phyloP scores from a whole-genome alignment of 1,140 invertebrate species.

The Metopolophium dirhodum region DNA sequence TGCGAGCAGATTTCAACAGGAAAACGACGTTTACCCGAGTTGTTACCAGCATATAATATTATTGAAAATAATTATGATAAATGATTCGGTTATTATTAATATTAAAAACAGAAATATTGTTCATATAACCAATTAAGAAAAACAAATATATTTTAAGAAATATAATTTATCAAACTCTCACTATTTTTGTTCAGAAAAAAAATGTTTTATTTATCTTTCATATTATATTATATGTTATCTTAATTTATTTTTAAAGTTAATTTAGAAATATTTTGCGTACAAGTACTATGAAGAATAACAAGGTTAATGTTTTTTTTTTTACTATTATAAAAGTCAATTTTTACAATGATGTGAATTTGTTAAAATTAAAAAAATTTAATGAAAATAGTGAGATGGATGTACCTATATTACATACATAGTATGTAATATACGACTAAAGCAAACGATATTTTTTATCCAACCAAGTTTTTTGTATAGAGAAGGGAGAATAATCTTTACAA shows the following conservation, averaged over 20 bases:
- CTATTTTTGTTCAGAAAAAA: too few species aligned
- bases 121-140: not conserved
- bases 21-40: constrained; percentile 44
- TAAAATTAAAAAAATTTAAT: not conserved
- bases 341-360: not conserved
- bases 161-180: not conserved
- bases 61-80: not conserved
- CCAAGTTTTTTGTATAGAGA: not conserved
- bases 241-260: not conserved
- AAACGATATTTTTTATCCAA: not conserved
- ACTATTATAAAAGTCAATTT: not conserved
- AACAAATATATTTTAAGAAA: not conserved
- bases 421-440: constrained; percentile 1
- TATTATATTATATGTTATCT: not conserved
- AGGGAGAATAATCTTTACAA: not conserved
- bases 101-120: not conserved
- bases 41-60: not conserved
- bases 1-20: not conserved
- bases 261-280: not conserved
- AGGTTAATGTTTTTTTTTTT: not conserved
- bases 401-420: not conserved
- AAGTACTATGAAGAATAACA: not conserved
- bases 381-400: not conserved
- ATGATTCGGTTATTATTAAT: not conserved
- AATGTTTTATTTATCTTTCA: too few species aligned